Percentiles rank a stretch among this genome's conserved stretches.
Evolutionary conservation across 53 echinoderm and acorn worm genomes (phyloP).

Genomic region (Arbacia lixula): DNA sequence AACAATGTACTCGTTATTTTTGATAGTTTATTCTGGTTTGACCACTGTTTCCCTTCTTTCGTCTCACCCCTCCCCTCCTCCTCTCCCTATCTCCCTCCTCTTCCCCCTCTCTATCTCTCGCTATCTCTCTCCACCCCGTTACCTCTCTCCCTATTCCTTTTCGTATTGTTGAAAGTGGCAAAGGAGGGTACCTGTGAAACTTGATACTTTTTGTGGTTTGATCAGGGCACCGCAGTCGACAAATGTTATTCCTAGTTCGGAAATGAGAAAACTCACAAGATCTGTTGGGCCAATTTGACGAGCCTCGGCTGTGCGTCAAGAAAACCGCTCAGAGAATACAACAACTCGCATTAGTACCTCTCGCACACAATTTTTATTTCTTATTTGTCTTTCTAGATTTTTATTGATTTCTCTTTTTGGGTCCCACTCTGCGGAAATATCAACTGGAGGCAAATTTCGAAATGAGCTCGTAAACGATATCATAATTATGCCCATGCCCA

Average conservation of each 20-base stretch:
- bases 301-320: neutral
- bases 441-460: conserved; percentile 15
- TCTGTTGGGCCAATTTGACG: neutral
- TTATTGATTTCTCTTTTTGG: too few relatives aligned
- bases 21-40: too few relatives aligned
- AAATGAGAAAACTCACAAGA: conserved; percentile 24
- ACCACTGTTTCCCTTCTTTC: too few relatives aligned
- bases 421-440: conserved; percentile 21
- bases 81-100: too few relatives aligned
- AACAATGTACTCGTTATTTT: too few relatives aligned
- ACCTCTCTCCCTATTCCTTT: too few relatives aligned
- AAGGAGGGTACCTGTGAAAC: conserved; percentile 12
- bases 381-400: neutral
- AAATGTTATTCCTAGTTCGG: conserved; percentile 21
- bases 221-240: neutral
- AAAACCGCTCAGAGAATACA: neutral
- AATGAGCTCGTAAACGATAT: conserved; percentile 5
- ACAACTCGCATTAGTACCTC: too few relatives aligned
- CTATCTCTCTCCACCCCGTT: too few relatives aligned
- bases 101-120: too few relatives aligned
- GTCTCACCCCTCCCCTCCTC: too few relatives aligned
- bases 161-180: too few relatives aligned
- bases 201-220: conserved; percentile 19
- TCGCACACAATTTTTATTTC: conserved; percentile 30
- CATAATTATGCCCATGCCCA: neutral